phyloP scores from a whole-genome alignment of 2,888 invertebrate species.

The Eupithecia tripunctaria region DNA sequence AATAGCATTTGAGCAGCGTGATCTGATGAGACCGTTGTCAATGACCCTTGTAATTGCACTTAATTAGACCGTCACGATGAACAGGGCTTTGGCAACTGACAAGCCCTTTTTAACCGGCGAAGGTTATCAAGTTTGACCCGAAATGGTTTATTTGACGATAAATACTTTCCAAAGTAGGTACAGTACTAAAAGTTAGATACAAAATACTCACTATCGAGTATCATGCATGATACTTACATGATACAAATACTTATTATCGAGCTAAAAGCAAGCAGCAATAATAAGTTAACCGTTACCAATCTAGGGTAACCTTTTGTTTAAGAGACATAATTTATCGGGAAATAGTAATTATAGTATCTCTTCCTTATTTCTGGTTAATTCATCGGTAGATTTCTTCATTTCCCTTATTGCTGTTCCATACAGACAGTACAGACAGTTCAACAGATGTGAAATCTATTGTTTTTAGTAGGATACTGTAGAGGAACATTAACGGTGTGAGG shows the following conservation, averaged over 20 bases:
- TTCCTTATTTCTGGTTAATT: background rate
- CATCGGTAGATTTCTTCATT: background rate
- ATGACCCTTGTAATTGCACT: constrained; percentile 30
- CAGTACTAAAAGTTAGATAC: background rate
- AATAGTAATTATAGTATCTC: background rate
- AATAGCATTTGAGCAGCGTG: constrained; percentile 32
- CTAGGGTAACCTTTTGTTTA: constrained; percentile 3
- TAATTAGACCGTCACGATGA: constrained; percentile 20
- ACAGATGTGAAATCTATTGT: background rate
- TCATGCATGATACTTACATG: too few species aligned
- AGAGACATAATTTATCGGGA: background rate
- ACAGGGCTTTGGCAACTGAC: constrained; percentile 10
- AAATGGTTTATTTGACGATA: background rate
- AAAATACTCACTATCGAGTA: background rate
- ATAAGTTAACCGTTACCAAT: background rate
- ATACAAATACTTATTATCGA: too few species aligned
- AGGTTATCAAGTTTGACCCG: constrained; percentile 7
- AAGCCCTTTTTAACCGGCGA: constrained; percentile 8
- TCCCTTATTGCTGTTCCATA: background rate
- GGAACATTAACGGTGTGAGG: too few species aligned
- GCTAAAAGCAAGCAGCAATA: background rate
- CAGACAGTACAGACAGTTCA: too few species aligned
- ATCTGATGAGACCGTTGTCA: constrained; percentile 23
- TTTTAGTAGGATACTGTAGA: background rate
- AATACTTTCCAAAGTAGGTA: background rate